Evolutionary conservation across 2,888 invertebrate species (phyloP).

Genomic region (Campoletis raptor): DNA sequence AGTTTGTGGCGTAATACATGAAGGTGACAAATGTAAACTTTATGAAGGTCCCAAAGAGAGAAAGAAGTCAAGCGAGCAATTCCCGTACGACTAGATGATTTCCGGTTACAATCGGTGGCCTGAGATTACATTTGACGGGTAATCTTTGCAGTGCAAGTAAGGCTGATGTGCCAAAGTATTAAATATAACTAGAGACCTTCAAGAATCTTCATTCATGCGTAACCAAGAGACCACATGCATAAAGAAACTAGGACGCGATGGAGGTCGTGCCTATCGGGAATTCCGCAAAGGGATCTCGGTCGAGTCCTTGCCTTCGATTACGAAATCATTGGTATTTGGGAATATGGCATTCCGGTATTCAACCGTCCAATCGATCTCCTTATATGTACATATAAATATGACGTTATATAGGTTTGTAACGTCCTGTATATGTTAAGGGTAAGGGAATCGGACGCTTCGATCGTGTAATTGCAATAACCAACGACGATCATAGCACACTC

Average conservation of each 20-base stretch:
- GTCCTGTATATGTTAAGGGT: not conserved
- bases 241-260: not conserved
- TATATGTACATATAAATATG: conserved; percentile 22
- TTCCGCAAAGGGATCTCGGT: conserved; percentile 52
- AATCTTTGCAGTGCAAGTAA: not conserved
- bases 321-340: conserved; percentile 59
- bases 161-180: not conserved
- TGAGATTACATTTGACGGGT: conserved; percentile 7
- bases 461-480: conserved; percentile 59
- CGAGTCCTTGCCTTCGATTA: conserved; percentile 44
- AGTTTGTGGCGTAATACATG: not conserved
- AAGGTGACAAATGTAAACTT: not conserved
- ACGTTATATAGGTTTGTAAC: conserved; percentile 27
- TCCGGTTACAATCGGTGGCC: conserved; percentile 28
- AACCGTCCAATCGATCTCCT: conserved; percentile 14
- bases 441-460: conserved; percentile 46
- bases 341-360: conserved; percentile 60
- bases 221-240: not conserved
- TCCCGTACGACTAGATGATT: not conserved
- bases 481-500: conserved; percentile 36
- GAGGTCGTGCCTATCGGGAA: conserved; percentile 44
- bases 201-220: conserved; percentile 13
- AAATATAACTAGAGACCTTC: conserved; percentile 21
- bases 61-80: not conserved
- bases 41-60: not conserved